Percentiles rank a stretch among this genome's conserved stretches.
phyloP scores from a whole-genome alignment of 2,113 vertebrate species.

The Phaethornis superciliosus region DNA sequence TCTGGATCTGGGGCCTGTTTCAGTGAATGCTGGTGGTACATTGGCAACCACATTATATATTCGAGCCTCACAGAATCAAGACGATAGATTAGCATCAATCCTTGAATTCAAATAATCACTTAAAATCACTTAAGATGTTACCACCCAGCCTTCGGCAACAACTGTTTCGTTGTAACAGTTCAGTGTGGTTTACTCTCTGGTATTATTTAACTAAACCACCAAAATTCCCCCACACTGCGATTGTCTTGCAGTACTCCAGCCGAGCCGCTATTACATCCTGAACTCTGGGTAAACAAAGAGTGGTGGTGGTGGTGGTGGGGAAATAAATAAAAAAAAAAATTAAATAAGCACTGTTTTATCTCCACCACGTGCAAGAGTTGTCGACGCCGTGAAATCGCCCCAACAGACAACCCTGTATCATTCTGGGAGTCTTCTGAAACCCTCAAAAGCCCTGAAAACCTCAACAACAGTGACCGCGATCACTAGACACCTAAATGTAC shows the following conservation, averaged over 20 bases:
- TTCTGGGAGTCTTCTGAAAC: fast-evolving
- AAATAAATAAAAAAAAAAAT: too few species aligned
- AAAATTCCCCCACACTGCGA: fast-evolving
- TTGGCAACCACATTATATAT: fast-evolving
- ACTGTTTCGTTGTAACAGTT: not conserved
- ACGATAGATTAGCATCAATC: fast-evolving
- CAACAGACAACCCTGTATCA: fast-evolving
- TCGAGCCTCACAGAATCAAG: not conserved
- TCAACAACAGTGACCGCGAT: fast-evolving
- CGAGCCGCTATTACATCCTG: fast-evolving
- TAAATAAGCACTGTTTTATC: not conserved
- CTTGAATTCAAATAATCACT: too few species aligned
- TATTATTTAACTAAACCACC: not conserved
- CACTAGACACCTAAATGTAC: fast-evolving
- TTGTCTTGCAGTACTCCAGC: fast-evolving
- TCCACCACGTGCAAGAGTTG: fast-evolving
- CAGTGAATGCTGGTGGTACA: too few species aligned
- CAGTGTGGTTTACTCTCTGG: not conserved
- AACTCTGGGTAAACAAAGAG: not conserved
- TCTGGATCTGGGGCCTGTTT: not conserved
- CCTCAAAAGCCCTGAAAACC: fast-evolving
- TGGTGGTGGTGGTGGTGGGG: too few species aligned
- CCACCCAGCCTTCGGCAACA: not conserved
- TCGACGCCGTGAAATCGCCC: fast-evolving
- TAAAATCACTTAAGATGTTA: too few species aligned